Conservation (phyloP, 2,888 invertebrate species). For the Spodoptera littoralis region DNA sequence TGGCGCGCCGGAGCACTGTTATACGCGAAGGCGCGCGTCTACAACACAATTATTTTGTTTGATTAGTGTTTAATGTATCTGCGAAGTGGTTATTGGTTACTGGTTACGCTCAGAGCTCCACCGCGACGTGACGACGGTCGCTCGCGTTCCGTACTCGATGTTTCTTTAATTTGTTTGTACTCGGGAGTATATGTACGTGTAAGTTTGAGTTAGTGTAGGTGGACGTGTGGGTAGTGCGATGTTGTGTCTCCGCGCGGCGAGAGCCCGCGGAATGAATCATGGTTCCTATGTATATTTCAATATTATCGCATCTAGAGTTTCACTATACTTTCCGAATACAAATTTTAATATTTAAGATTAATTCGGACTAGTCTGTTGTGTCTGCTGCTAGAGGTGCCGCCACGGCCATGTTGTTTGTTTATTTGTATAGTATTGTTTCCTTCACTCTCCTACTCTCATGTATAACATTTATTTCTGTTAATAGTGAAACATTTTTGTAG, state of each 20-base stretch:
- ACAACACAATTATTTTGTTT: slow-evolving; percentile 85
- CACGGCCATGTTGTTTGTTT: slow-evolving; percentile 86
- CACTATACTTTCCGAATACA: slow-evolving; percentile 89
- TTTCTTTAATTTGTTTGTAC: slow-evolving; percentile 72
- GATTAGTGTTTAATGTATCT: slow-evolving; percentile 79
- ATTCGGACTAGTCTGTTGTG: slow-evolving; percentile 88
- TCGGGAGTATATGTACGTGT: slow-evolving; percentile 73
- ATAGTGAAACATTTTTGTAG: slow-evolving; percentile 71
- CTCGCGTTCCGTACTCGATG: slow-evolving; percentile 62
- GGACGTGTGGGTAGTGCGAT: slow-evolving; percentile 85
- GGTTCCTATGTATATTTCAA: slow-evolving; percentile 90
- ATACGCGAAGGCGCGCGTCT: slow-evolving; percentile 86
- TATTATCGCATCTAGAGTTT: slow-evolving; percentile 89
- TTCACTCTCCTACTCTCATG: slow-evolving; percentile 61
- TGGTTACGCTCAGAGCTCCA: slow-evolving; percentile 72
- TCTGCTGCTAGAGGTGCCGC: slow-evolving; percentile 84
- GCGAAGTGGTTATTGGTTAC: slow-evolving; percentile 70
- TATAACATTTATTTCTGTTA: slow-evolving; percentile 77
- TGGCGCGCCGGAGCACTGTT: slow-evolving; percentile 65
- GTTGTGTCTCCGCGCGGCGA: slow-evolving; percentile 85
- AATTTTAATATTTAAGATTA: slow-evolving; percentile 89
- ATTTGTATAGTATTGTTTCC: slow-evolving; percentile 74
- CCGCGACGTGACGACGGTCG: slow-evolving; percentile 62
- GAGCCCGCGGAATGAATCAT: slow-evolving; percentile 87
- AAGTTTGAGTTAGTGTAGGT: slow-evolving; percentile 82